These are phyloP conservation scores for Brevimyrus niger DNA, from an alignment of 2,113 vertebrate genomes.

Conservation along the genomic window DNA sequence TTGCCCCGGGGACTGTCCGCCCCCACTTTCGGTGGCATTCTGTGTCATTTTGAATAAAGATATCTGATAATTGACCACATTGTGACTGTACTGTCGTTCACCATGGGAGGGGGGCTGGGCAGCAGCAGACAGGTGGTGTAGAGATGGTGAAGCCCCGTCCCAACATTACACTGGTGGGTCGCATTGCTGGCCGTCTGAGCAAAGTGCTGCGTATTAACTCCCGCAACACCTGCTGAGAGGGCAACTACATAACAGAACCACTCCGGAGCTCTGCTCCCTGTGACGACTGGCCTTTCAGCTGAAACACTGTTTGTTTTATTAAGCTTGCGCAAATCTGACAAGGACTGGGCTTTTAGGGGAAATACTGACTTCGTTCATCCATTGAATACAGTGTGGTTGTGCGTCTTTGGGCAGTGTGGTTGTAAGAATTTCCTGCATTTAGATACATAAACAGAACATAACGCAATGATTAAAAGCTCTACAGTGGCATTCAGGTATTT, in stretches of 20 bases:
- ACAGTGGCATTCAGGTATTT: neutral
- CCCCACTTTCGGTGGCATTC: neutral
- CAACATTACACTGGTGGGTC: constrained; percentile 2
- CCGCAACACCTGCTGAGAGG: neutral
- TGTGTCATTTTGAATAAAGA: neutral
- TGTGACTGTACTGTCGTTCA: constrained; percentile 11
- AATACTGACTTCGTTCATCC: neutral
- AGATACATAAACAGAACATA: neutral
- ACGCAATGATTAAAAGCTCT: neutral
- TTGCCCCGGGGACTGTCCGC: neutral
- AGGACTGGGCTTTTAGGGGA: neutral
- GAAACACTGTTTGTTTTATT: neutral
- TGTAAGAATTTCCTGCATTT: neutral
- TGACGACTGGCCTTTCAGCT: neutral
- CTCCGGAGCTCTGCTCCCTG: neutral
- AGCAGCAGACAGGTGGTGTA: neutral
- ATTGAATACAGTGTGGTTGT: neutral
- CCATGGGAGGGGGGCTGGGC: neutral
- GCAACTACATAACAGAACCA: no score
- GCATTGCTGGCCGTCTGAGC: neutral
- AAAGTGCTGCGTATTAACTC: neutral
- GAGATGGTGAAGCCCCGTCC: constrained; percentile 33
- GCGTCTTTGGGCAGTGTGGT: neutral
- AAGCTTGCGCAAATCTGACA: neutral
- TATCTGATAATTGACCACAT: neutral